Base-by-base conservation (phyloP, 1,140 invertebrate genomes). In the Papilio polytes region DNA sequence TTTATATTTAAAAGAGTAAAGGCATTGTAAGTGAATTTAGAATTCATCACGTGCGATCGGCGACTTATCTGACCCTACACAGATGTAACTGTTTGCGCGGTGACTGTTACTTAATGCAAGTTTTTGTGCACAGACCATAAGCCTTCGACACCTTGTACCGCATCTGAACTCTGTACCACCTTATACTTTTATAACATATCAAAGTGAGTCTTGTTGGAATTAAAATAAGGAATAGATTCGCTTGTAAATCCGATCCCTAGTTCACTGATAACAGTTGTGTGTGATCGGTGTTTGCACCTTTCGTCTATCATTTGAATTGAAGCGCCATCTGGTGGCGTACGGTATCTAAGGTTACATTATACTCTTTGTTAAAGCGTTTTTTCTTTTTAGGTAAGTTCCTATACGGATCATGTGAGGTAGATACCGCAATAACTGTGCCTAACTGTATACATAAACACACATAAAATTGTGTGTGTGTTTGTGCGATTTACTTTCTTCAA, bases 381-480 rank as follows among this genome's bases (percentile, higher is more conserved):
- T 51, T 76, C 44, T 66, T 78, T 78, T 78, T 59, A 78, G 77
- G 77, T 78, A 78, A 78, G 77, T 78, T 66, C 51, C 15, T 53
- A 7, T 18, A 63, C 31, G 53, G 31, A 20, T 26, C 18, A 44
- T 59, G 36, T 22, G 18, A 7, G 59, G 26, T 76, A 20, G 7
- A 76, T 46, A 48, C 74, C 22, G 20, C 20, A 48, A 22, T 41
- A 44, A 63, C 77, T 46, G 77, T 78, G 22, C 48, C 56, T 78
- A 46, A 63, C 77, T 78, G 77, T 66, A 66, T 63, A 15, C 13
- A 70, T 26, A 63, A 9, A 20, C 20, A 59, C 56, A 59, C 9
- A 59, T n/a, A 59, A 59, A 22, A n/a, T 59, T 59, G 7, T 63
- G 22, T 63, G 59, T 26, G 59, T 63, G 59, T 26, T 13, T 63